These are phyloP conservation scores for Agelas oroides DNA, from an alignment of 37 sponge, comb jelly and placozoan species.

Conservation along the genomic window DNA sequence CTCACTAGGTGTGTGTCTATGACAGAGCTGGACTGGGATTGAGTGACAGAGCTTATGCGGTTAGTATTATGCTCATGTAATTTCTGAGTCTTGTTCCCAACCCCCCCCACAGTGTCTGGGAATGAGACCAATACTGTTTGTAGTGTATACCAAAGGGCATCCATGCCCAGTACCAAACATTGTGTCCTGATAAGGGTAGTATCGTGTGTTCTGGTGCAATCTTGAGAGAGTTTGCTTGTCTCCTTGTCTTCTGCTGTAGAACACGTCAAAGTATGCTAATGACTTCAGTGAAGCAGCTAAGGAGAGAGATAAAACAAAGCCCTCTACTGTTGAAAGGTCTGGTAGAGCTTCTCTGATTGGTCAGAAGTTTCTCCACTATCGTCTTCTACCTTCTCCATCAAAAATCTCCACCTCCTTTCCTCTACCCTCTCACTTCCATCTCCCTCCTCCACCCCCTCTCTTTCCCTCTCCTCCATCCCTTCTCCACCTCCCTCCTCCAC, in stretches of 20 bases:
- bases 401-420: background rate
- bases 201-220: too few species aligned
- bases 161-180: too few species aligned
- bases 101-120: too few species aligned
- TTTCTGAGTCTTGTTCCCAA: too few species aligned
- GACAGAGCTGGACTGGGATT: constrained; percentile 77
- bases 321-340: constrained; percentile 55
- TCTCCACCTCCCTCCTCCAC: too few species aligned
- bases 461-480: background rate
- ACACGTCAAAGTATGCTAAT: constrained; percentile 40
- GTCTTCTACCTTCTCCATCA: background rate
- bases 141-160: background rate
- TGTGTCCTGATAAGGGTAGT: too few species aligned
- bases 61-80: too few species aligned
- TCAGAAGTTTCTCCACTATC: background rate
- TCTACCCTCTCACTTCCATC: background rate
- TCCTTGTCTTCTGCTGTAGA: constrained; percentile 42
- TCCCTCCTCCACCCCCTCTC: background rate
- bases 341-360: background rate
- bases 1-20: constrained; percentile 65
- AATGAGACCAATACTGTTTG: too few species aligned
- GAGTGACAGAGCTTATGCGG: constrained; percentile 69
- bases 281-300: constrained; percentile 52
- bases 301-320: constrained; percentile 44
- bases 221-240: background rate